phyloP scores from a whole-genome alignment of 92 coral and sea anemone species.

The Zoanthus sociatus region DNA sequence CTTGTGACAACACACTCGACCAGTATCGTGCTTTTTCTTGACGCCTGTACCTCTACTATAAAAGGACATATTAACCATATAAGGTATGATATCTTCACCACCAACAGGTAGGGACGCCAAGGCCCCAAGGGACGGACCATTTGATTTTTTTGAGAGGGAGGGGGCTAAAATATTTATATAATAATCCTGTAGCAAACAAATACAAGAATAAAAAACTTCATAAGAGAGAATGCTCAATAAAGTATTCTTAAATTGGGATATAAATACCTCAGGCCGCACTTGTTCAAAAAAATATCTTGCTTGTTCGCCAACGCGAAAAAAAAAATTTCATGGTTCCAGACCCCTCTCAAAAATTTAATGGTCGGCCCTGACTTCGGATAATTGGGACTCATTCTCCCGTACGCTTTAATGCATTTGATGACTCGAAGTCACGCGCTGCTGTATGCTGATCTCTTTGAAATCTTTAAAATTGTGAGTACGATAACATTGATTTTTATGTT shows the following conservation, averaged over 20 bases:
- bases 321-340: too few relatives aligned
- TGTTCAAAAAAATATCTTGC: too few relatives aligned
- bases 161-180: too few relatives aligned
- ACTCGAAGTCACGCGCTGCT: too few relatives aligned
- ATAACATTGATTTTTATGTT: not conserved
- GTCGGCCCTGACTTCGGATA: not conserved
- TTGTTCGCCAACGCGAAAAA: too few relatives aligned
- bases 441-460: not conserved
- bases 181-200: too few relatives aligned
- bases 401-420: not conserved
- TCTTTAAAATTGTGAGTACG: not conserved
- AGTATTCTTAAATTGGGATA: too few relatives aligned
- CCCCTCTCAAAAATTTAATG: not conserved
- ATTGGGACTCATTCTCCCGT: conserved; percentile 24
- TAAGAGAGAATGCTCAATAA: too few relatives aligned
- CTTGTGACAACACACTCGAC: not conserved
- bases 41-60: not conserved
- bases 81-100: not conserved
- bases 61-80: conserved; percentile 22
- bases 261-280: too few relatives aligned
- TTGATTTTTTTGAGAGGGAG: too few relatives aligned
- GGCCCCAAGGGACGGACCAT: too few relatives aligned
- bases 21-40: not conserved
- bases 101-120: conserved; percentile 7
- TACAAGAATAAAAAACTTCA: too few relatives aligned